These are phyloP conservation scores for Ethmia dodecea DNA, from an alignment of 2,888 invertebrate species.

Conservation along the genomic window DNA sequence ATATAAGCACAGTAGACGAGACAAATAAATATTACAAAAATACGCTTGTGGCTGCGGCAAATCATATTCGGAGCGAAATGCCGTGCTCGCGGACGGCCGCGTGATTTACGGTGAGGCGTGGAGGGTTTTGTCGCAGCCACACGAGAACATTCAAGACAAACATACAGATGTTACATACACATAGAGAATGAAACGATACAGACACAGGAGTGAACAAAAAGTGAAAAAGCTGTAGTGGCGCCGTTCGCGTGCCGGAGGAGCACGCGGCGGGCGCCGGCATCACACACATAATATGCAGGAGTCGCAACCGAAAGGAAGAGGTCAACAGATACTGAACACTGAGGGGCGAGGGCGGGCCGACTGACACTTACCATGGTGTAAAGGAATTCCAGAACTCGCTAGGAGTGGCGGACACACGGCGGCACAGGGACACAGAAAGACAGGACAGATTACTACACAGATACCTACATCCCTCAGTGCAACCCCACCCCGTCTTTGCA, in stretches of 20 bases:
- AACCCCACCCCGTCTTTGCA: slow-evolving; percentile 72
- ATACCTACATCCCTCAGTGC: slow-evolving; percentile 78
- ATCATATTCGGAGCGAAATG: slow-evolving; percentile 40
- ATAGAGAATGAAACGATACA: slow-evolving; percentile 78
- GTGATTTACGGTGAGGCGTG: slow-evolving; percentile 34
- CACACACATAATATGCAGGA: slow-evolving; percentile 77
- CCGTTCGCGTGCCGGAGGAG: slow-evolving; percentile 59
- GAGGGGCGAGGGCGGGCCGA: slow-evolving; percentile 79
- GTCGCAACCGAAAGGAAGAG: slow-evolving; percentile 75
- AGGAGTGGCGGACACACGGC: slow-evolving; percentile 85
- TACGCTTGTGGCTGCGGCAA: slow-evolving; percentile 67
- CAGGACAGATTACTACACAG: slow-evolving; percentile 80
- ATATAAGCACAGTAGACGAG: slow-evolving; percentile 76
- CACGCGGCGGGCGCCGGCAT: slow-evolving; percentile 67
- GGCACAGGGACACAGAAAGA: slow-evolving; percentile 84
- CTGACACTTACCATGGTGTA: slow-evolving; percentile 98
- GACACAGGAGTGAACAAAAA: slow-evolving; percentile 74
- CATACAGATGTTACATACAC: slow-evolving; percentile 79
- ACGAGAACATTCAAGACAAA: slow-evolving; percentile 74
- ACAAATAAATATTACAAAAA: slow-evolving; percentile 74
- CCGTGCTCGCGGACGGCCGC: slow-evolving; percentile 29
- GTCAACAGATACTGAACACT: slow-evolving; percentile 76
- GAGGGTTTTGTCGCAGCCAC: slow-evolving; percentile 64
- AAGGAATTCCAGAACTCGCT: slow-evolving; percentile 99
- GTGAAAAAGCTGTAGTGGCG: slow-evolving; percentile 69